Conservation (phyloP, 2,888 invertebrate species). For the Pseudococcus jackbeardsleyi region DNA sequence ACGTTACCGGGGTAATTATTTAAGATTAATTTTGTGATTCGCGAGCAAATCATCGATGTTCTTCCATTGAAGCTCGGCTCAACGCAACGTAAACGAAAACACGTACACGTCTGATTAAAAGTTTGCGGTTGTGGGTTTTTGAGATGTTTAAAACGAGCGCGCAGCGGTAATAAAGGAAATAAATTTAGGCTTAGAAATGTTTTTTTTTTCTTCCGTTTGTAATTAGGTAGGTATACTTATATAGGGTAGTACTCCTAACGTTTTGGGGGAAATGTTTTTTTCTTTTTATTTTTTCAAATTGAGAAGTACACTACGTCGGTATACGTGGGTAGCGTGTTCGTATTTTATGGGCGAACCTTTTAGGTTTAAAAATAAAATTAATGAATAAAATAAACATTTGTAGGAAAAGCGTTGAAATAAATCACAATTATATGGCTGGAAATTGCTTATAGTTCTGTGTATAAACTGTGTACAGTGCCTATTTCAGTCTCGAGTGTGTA, state of each 20-base stretch:
- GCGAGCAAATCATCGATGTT: background rate
- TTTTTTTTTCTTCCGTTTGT: constrained; percentile 25
- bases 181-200: background rate
- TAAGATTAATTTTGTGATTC: constrained; percentile 19
- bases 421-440: constrained; percentile 53
- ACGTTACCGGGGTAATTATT: background rate
- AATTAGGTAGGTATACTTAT: constrained; percentile 24
- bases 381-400: constrained; percentile 55
- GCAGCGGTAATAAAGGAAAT: constrained; percentile 1
- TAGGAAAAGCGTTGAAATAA: constrained; percentile 52
- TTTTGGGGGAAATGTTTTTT: background rate
- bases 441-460: constrained; percentile 41
- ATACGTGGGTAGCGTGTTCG: constrained; percentile 7
- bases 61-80: background rate
- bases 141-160: constrained; percentile 2
- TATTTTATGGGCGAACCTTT: constrained; percentile 41
- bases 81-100: background rate
- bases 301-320: constrained; percentile 27
- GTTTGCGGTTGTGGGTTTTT: background rate
- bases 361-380: constrained; percentile 57
- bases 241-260: background rate
- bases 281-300: constrained; percentile 17
- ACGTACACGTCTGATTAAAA: constrained; percentile 23
- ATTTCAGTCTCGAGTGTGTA: constrained; percentile 21
- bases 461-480: background rate